Evolutionary conservation across 2,888 invertebrate genomes (phyloP), one percentile per base, ranked within the genome.

Genomic region (Ormyrus pomaceus): DNA sequence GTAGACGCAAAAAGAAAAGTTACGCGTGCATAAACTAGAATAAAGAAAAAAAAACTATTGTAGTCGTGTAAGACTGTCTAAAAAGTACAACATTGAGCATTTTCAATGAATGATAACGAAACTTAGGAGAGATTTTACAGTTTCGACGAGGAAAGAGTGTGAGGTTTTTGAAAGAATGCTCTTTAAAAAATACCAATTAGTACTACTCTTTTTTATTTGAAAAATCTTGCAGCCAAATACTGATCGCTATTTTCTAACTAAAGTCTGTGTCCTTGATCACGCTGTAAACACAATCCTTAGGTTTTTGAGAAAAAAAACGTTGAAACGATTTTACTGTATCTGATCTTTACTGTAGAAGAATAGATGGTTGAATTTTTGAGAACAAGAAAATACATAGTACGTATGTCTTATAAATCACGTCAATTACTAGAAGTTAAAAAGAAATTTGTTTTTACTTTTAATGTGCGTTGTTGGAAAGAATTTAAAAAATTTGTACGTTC

Each of bases 81-180:
- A 77, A 81, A 77, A 81, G 81, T 81, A 81, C 81, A 81, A 81
- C 64, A 77, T 73, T 74, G 74, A 77, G 77, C 72, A 77, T 81
- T 81, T 81, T 77, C 53, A 68, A 73, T 65, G 64, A 80, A 50
- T 53, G 66, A 56, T 71, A 71, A 76, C 19, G 51, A 66, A 61
- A 64, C 55, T 68, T 73, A 45, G 58, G 66, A 73, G 69, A 65
- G 62, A 69, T 75, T 75, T 75, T 56, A 13, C 48, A 70, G 64
- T 58, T 79, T 75, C 11, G 34, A 71, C 50, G 55, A 75, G 62
- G 53, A 70, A 64, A 65, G 53, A 64, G 19, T 61, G 55, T 50
- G 58, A 74, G 55, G 48, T 62, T 5, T 53, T 65, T 62, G 50
- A 58, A 80, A 65, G 50, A 68, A 66, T 59, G 50, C 50, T 71